These are phyloP conservation scores for Amaurobius ferox DNA, from an alignment of 2,888 invertebrate species.

Conservation along the genomic window DNA sequence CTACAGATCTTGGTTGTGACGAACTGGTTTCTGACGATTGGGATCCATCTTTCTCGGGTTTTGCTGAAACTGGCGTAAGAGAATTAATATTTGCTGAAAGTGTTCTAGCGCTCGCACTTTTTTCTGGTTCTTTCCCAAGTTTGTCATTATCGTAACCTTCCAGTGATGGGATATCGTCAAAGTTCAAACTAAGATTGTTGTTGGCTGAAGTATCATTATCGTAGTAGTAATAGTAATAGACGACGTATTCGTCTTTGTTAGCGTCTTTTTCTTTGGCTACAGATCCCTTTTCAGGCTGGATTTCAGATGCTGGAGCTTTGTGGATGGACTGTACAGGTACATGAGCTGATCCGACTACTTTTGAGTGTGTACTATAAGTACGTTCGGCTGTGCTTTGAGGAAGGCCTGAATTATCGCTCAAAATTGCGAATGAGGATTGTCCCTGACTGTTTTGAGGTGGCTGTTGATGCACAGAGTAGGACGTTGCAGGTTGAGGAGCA, in stretches of 20 bases:
- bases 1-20: slow-evolving; percentile 30
- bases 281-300: slow-evolving; percentile 35
- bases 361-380: slow-evolving; percentile 28
- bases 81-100: slow-evolving; percentile 15
- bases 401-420: background rate
- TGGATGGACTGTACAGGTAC: slow-evolving; percentile 48
- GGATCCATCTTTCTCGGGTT: background rate
- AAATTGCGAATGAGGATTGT: background rate
- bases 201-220: slow-evolving; percentile 49
- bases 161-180: slow-evolving; percentile 69
- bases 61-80: background rate
- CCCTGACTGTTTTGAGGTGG: background rate
- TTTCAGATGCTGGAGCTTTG: slow-evolving; percentile 66
- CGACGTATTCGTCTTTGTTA: slow-evolving; percentile 66
- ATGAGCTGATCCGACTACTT: slow-evolving; percentile 32
- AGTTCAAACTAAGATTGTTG: slow-evolving; percentile 49
- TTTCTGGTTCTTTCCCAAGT: slow-evolving; percentile 30
- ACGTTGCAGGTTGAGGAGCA: background rate
- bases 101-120: slow-evolving; percentile 23
- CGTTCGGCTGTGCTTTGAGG: slow-evolving; percentile 6
- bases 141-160: slow-evolving; percentile 63
- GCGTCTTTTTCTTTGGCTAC: slow-evolving; percentile 64
- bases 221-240: slow-evolving; percentile 72
- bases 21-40: background rate
- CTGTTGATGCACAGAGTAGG: slow-evolving; percentile 34